Percentiles rank a stretch among this genome's conserved stretches.
phyloP scores from a whole-genome alignment of 2,888 invertebrate genomes.

The Epinotia brunnichana region DNA sequence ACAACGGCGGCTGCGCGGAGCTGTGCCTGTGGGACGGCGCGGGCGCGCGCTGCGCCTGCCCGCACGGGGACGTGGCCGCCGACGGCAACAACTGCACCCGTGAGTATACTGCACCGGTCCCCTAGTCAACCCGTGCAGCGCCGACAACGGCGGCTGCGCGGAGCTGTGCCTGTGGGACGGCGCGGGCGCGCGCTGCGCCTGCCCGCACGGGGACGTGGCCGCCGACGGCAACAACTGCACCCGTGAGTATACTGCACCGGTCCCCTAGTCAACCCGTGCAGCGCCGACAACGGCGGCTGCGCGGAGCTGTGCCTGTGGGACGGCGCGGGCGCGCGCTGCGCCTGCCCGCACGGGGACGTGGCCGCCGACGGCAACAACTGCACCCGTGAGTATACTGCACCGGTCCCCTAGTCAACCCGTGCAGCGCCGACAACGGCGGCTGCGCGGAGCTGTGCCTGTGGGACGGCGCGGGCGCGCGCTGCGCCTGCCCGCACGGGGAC shows the following conservation, averaged over 20 bases:
- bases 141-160: slow-evolving; percentile 82
- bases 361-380: slow-evolving; percentile 79
- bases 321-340: slow-evolving; percentile 87
- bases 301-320: slow-evolving; percentile 90
- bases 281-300: slow-evolving; percentile 78
- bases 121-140: slow-evolving; percentile 9
- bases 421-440: slow-evolving; percentile 76
- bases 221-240: slow-evolving; percentile 78
- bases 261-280: slow-evolving; percentile 19
- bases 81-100: slow-evolving; percentile 87
- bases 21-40: slow-evolving; percentile 90
- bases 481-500: slow-evolving; percentile 93
- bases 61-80: slow-evolving; percentile 88
- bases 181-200: slow-evolving; percentile 87
- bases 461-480: slow-evolving; percentile 86
- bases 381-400: slow-evolving; percentile 70
- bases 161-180: slow-evolving; percentile 91
- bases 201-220: slow-evolving; percentile 91
- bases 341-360: slow-evolving; percentile 92
- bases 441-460: slow-evolving; percentile 92
- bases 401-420: slow-evolving; percentile 83
- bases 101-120: slow-evolving; percentile 56
- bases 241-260: slow-evolving; percentile 60
- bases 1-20: slow-evolving; percentile 86
- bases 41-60: slow-evolving; percentile 89